Conservation (phyloP, 2,888 invertebrate species). For the Meloe dianella region DNA sequence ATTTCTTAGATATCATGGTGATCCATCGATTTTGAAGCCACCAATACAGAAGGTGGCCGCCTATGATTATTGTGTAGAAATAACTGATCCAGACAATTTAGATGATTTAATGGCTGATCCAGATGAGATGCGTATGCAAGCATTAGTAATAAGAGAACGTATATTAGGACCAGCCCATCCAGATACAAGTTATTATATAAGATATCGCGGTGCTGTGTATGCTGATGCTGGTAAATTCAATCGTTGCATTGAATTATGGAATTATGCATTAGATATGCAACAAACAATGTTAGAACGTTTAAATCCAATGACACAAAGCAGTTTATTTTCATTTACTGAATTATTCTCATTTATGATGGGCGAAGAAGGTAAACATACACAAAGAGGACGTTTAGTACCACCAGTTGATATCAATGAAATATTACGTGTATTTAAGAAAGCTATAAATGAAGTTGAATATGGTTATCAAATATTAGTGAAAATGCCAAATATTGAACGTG, state of each 20-base stretch:
- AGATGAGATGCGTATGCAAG: slow-evolving; percentile 96
- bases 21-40: slow-evolving; percentile 76
- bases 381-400: slow-evolving; percentile 64
- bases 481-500: slow-evolving; percentile 70
- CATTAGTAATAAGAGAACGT: slow-evolving; percentile 87
- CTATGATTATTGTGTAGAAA: slow-evolving; percentile 88
- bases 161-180: slow-evolving; percentile 93
- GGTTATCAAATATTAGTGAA: slow-evolving; percentile 68
- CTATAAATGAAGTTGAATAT: slow-evolving; percentile 76
- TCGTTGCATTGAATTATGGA: slow-evolving; percentile 93
- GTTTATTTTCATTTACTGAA: slow-evolving; percentile 93
- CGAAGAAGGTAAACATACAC: slow-evolving; percentile 74
- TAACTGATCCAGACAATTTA: slow-evolving; percentile 76
- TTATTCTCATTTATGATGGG: slow-evolving; percentile 94
- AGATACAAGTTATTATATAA: slow-evolving; percentile 95
- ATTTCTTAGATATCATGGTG: slow-evolving; percentile 54
- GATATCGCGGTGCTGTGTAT: slow-evolving; percentile 76
- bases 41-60: slow-evolving; percentile 76
- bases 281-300: slow-evolving; percentile 90
- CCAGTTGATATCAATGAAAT: slow-evolving; percentile 84
- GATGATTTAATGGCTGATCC: slow-evolving; percentile 90
- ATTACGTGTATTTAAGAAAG: slow-evolving; percentile 81
- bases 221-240: slow-evolving; percentile 92
- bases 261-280: slow-evolving; percentile 96
- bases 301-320: slow-evolving; percentile 93